A percentile compares a stretch with the other conserved stretches of the same genome.
Conservation (phyloP, 2,888 invertebrate species). For the Galerucella nymphaeae region DNA sequence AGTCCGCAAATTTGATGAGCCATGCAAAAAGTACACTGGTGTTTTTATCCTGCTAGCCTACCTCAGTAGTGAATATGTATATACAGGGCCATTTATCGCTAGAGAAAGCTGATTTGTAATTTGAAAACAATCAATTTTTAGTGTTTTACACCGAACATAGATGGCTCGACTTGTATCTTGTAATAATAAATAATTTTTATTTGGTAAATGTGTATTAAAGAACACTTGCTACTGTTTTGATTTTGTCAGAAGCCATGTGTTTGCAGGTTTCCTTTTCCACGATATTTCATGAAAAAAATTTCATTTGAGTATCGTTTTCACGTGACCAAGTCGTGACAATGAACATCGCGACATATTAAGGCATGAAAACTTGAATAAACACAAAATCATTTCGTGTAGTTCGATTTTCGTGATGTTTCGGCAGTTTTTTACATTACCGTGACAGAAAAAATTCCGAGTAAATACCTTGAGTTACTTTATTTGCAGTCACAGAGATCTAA, state of each 20-base stretch:
- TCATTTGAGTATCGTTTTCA: background rate
- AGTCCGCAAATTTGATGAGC: slow-evolving; percentile 39
- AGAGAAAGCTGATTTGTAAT: background rate
- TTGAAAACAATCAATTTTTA: background rate
- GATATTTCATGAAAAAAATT: too few species aligned
- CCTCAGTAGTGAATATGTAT: slow-evolving; percentile 17
- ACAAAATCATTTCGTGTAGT: background rate
- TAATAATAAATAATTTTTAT: background rate
- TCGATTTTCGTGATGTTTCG: background rate
- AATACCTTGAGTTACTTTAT: too few species aligned
- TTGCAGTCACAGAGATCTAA: too few species aligned
- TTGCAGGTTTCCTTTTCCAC: too few species aligned
- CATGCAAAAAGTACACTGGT: slow-evolving; percentile 38
- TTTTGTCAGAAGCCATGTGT: background rate
- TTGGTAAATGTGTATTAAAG: background rate
- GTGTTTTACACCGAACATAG: background rate
- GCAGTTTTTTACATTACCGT: background rate
- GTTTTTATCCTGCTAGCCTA: slow-evolving; percentile 38
- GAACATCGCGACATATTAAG: background rate
- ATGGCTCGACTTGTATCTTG: too few species aligned
- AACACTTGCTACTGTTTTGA: background rate
- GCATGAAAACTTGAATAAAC: background rate
- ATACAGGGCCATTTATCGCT: slow-evolving; percentile 19
- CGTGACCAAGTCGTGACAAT: background rate
- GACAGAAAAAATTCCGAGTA: background rate